Base-by-base conservation (phyloP, 2,888 invertebrate species). In the Heteromyza rotundicornis region DNA sequence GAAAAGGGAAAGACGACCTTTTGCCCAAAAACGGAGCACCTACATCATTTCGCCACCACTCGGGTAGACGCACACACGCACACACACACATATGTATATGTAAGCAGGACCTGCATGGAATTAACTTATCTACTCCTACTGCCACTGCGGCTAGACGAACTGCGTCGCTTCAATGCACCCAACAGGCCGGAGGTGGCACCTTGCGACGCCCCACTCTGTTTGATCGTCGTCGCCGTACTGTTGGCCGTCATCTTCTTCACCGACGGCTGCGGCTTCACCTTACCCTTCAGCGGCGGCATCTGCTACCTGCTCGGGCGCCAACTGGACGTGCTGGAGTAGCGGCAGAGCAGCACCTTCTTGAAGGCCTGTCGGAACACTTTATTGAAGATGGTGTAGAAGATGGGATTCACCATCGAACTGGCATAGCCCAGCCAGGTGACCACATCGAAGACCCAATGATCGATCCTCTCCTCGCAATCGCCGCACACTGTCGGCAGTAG, bases 321-420 rank as follows among this genome's bases (percentile, higher is more conserved):
- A 32, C 71, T 75, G 17, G 85, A 80, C 52, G 83, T 82, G 66
- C 87, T 87, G 67, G 87, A 86, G 79, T 92, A 93, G 70, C 89
- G 87, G 82, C 95, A 95, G 61, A 90, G 83, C 60, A 95, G 83
- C 10, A 95, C 92, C 81, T 92, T 92, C 79, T 94, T 92, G 81
- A 95, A 95, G 0, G 95, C 94, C 79, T 94, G 92, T 47, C 96
- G 87, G 84, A 96, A 96, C 62, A 94, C 92, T 80, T 95, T 94
- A 84, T 96, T 96, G 84, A 96, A 96, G 75, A 96, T 94, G 22
- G 96, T 96, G 81, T 96, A 96, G 84, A 96, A 96, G 75, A 96
- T 92, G 1, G 96, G 96, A 84, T 96, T 96, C 32, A 96, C 94
- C 90, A 95, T 95, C 14, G 95, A 95, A 78, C 95, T 95, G 59